Evolutionary conservation across 2,797 vertebrate genomes (phyloP).

Genomic region (Sebastiscus albofasciatus): DNA sequence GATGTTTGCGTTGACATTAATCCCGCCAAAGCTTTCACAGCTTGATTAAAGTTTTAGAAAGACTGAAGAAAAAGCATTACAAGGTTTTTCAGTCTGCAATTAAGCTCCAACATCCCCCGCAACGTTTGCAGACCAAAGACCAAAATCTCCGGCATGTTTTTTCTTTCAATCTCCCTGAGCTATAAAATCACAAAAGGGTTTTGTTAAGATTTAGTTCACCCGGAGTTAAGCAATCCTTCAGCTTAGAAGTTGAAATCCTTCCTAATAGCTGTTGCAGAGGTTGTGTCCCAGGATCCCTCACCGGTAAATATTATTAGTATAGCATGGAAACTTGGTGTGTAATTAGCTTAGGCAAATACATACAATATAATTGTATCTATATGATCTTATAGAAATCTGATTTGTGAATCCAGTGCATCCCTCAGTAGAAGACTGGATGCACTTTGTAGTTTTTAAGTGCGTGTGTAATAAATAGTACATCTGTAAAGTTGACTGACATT

Average conservation of each 20-base stretch:
- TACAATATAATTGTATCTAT: not conserved
- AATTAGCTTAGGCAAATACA: slow-evolving; percentile 33
- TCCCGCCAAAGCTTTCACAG: not conserved
- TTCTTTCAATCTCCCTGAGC: slow-evolving; percentile 20
- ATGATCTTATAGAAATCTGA: not conserved
- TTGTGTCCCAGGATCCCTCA: slow-evolving; percentile 37
- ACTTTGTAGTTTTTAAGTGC: not conserved
- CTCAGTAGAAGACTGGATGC: not conserved
- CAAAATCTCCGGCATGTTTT: slow-evolving; percentile 15
- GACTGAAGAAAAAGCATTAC: not conserved
- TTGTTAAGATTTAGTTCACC: slow-evolving; percentile 38
- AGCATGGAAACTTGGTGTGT: slow-evolving; percentile 1
- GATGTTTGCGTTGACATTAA: slow-evolving; percentile 6
- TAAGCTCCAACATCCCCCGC: not conserved
- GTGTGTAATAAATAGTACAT: not conserved
- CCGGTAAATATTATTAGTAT: slow-evolving; percentile 30
- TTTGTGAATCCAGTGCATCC: not conserved
- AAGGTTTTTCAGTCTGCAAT: not conserved
- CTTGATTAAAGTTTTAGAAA: slow-evolving; percentile 7
- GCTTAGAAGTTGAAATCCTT: slow-evolving; percentile 42
- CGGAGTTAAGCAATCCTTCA: slow-evolving; percentile 16
- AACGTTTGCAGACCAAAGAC: slow-evolving; percentile 22
- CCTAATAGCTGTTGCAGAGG: slow-evolving; percentile 35
- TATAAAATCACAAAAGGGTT: slow-evolving; percentile 42
- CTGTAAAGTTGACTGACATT: not conserved